Percentiles rank a stretch among this genome's conserved stretches.
phyloP scores from a whole-genome alignment of 2,797 vertebrate species.

The Molothrus ater region DNA sequence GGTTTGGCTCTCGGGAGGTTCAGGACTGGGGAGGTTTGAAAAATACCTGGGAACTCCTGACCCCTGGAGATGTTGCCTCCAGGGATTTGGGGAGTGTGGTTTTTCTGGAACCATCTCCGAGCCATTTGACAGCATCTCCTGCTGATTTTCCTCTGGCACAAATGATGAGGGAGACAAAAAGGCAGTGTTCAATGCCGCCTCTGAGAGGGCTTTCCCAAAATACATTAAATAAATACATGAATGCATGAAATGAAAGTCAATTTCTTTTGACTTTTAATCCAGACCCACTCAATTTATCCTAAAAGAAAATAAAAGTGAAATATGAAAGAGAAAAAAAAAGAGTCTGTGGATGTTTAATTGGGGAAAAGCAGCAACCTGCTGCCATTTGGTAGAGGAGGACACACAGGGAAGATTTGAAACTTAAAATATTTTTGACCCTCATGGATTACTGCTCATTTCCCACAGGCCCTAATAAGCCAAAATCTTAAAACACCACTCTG shows the following conservation, averaged over 20 bases:
- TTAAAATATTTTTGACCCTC: neutral
- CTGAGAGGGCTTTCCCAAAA: neutral
- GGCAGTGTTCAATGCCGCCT: neutral
- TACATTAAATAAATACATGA: neutral
- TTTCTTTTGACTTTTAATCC: neutral
- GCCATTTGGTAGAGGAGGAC: neutral
- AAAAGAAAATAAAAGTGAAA: neutral
- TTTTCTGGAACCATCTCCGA: neutral
- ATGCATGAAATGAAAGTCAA: neutral
- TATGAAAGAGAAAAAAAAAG: neutral
- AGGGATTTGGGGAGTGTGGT: neutral
- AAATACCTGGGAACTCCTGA: neutral
- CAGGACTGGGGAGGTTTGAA: neutral
- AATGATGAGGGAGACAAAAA: neutral
- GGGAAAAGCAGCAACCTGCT: neutral
- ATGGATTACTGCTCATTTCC: neutral
- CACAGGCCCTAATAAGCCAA: neutral
- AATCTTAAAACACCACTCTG: neutral
- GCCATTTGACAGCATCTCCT: neutral
- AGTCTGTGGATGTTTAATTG: neutral
- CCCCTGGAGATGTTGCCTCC: neutral
- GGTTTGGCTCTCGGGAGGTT: neutral
- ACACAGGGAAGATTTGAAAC: neutral
- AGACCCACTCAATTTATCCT: neutral
- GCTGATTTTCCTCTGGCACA: neutral